Base-by-base conservation (phyloP, 2,113 vertebrate species). In the Pluvialis apricaria region DNA sequence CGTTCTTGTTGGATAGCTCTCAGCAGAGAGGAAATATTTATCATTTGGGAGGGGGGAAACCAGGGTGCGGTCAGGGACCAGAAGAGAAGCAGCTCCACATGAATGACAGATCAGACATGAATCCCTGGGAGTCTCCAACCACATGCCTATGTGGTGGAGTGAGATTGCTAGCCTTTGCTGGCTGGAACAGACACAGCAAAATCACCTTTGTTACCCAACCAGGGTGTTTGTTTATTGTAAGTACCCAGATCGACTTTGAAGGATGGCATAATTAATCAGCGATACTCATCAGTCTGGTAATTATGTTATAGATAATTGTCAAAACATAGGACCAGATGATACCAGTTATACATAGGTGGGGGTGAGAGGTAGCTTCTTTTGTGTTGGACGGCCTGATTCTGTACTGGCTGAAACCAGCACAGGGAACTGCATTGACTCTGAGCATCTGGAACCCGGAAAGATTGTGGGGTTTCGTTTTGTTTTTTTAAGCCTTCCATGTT, bases 251-350 rank as follows among this genome's bases (percentile, higher is more conserved):
- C 95, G 92, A 22, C 88, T 94, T 82, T 85, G 92, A 94, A 95
- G 78, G 91, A 76, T 95, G 78, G 89, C 83, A 94, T 96, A 95
- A 97, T 97, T 96, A 94, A 94, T 97, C 86, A 94, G 86, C 3
- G 26, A 89, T 82, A 79, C 86, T 96, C 92, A 96, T 96, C 96
- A 97, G 73, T 38, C 88, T 91, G 31, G 44, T 93, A 96, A 96
- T 95, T 95, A 93, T 57, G 77, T 92, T 94, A 87, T 65, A 94
- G 83, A 89, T 97, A 94, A 96, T 94, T 92, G 88, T 95, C 94
- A 82, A 96, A 97, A 94, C 88, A 94, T 29, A 79, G 54, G 83
- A 87, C 88, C 86, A 94, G 88, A 96, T 89, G 87, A 96, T 93
- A 97, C 66, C 54, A 93, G 92, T 87, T 79, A 72, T 28, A 51